A percentile compares a stretch with the other conserved stretches of the same genome.
These are phyloP conservation scores for Anthrax anthrax DNA, from an alignment of 2,888 invertebrate genomes.

Conservation along the genomic window DNA sequence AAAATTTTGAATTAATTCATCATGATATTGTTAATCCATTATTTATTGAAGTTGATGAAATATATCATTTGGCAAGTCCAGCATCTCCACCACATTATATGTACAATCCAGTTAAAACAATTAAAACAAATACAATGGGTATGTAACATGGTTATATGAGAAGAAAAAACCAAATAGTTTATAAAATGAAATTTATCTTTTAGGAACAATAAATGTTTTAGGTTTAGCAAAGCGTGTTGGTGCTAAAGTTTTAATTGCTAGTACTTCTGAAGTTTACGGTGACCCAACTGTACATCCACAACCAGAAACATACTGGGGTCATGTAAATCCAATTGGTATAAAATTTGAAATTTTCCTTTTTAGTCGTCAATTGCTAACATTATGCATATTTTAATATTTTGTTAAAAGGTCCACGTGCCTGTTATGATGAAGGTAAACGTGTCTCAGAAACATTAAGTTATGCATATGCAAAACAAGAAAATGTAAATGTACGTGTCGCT, in stretches of 20 bases:
- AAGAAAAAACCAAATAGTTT: neutral
- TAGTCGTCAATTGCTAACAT: neutral
- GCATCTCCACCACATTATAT: conserved; percentile 99
- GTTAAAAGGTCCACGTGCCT: conserved; percentile 85
- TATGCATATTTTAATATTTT: conserved; percentile 4
- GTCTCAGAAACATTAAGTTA: conserved; percentile 91
- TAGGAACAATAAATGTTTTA: conserved; percentile 75
- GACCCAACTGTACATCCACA: conserved; percentile 98
- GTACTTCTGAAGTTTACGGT: conserved; percentile 98
- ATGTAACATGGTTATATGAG: neutral
- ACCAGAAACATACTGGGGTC: conserved; percentile 96
- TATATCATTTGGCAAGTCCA: conserved; percentile 97
- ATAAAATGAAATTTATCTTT: neutral
- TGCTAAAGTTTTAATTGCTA: conserved; percentile 87
- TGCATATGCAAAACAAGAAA: conserved; percentile 95
- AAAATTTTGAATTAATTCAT: conserved; percentile 96
- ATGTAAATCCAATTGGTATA: conserved; percentile 92
- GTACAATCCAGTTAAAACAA: conserved; percentile 98
- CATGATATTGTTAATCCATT: conserved; percentile 97
- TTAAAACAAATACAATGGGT: conserved; percentile 94
- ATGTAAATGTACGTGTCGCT: conserved; percentile 87
- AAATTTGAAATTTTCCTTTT: neutral
- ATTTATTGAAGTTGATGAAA: conserved; percentile 94
- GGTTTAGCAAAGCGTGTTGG: conserved; percentile 85
- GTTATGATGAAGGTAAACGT: conserved; percentile 99